These are phyloP conservation scores for Picathartes gymnocephalus DNA, from an alignment of 2,113 vertebrate genomes.

Conservation along the genomic window DNA sequence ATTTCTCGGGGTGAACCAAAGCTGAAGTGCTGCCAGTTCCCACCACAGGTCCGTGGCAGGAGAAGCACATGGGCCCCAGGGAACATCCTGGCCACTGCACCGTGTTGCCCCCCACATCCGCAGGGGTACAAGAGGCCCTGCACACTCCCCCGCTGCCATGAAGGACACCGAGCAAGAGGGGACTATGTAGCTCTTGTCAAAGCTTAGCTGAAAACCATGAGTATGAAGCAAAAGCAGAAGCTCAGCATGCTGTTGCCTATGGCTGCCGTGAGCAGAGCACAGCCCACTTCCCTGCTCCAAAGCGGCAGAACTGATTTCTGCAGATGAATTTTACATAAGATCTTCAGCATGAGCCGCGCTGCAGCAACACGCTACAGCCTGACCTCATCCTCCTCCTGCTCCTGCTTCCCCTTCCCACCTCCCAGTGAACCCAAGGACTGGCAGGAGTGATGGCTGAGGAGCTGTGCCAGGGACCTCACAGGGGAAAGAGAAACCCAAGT, in stretches of 20 bases:
- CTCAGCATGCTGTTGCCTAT: neutral
- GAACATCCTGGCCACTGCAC: fast-evolving
- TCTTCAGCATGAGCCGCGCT: neutral
- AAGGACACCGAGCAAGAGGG: neutral
- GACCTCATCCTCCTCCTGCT: neutral
- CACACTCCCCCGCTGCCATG: neutral
- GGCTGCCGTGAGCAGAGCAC: neutral
- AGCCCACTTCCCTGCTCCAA: neutral
- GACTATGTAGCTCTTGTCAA: fast-evolving
- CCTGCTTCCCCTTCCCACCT: neutral
- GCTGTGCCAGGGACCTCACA: neutral
- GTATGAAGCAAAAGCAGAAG: neutral
- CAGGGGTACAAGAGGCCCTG: neutral
- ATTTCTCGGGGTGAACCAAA: neutral
- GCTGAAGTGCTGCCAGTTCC: neutral
- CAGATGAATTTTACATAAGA: conserved; percentile 32
- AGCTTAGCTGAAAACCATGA: neutral
- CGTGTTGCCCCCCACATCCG: fast-evolving
- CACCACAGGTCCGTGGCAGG: fast-evolving
- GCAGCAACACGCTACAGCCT: neutral
- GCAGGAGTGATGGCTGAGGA: neutral
- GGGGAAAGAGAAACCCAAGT: fast-evolving
- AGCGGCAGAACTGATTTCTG: neutral
- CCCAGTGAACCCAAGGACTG: neutral
- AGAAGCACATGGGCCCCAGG: fast-evolving